Evolutionary conservation across 2,797 vertebrate species (phyloP).

Genomic region (Eutrigla gurnardus): DNA sequence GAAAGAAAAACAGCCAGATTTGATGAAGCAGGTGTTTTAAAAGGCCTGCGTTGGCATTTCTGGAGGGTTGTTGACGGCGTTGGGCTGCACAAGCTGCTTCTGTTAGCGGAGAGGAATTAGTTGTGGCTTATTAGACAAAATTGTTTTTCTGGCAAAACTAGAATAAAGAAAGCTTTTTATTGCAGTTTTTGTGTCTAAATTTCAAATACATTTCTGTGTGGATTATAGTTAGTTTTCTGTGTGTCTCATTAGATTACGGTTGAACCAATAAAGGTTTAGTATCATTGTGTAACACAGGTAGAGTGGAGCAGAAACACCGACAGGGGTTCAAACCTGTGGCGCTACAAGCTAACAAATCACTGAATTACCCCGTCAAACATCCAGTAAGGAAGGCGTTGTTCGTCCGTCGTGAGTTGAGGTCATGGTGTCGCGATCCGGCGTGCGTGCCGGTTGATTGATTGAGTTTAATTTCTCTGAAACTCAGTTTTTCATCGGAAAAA

Average conservation of each 20-base stretch:
- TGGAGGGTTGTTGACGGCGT: constrained; percentile 33
- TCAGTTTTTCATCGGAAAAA: too few relatives aligned
- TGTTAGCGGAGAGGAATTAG: constrained; percentile 41
- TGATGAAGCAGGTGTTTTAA: constrained; percentile 62
- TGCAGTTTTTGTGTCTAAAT: background rate
- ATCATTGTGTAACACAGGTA: background rate
- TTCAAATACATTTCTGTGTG: background rate
- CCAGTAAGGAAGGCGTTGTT: background rate
- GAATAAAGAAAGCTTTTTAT: constrained; percentile 23
- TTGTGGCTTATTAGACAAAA: constrained; percentile 43
- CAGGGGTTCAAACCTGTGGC: background rate
- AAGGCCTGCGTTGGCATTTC: constrained; percentile 47
- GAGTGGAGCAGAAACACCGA: background rate
- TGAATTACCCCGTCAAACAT: background rate
- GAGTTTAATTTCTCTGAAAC: background rate
- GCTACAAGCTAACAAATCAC: background rate
- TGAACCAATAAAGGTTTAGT: background rate
- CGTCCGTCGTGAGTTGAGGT: background rate
- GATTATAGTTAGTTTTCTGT: background rate
- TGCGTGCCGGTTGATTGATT: constrained; percentile 7
- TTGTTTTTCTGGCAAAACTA: constrained; percentile 29
- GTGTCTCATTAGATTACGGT: background rate
- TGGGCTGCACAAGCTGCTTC: constrained; percentile 42
- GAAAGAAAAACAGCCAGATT: constrained; percentile 43
- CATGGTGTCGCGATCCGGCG: background rate